Base-by-base conservation (phyloP, 2,888 invertebrate genomes). In the Doris montereyensis region DNA sequence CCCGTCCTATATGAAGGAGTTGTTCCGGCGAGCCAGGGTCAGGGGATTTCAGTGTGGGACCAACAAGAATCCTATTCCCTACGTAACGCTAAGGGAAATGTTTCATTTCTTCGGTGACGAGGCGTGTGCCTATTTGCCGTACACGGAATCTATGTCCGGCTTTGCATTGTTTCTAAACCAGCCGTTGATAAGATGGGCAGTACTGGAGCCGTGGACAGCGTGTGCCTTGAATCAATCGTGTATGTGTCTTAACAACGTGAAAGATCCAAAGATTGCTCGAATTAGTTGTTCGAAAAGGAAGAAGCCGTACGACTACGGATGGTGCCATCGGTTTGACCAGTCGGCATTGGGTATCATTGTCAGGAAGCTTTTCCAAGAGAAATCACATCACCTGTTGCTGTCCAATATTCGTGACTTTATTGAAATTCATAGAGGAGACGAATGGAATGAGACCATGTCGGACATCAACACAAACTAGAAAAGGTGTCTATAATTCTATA, bases 81-180 rank as follows among this genome's bases (percentile, higher is more conserved):
- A 65, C 2, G 24, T 21, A 4, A 76, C 76, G 26, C 65, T 75
- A 21, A 71, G 41, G 26, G 65, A 35, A n/a, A 65, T 67, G 76
- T 80, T 80, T 52, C 58, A 77, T 24, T 81, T 80, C 62, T 77
- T 79, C 58, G 81, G 81, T 0, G 81, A 81, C 72, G 75, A 80
- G 41, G 76, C 77, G 13, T 81, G 80, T 24, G 79, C 74, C 32
- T 80, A 80, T 35, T 28, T 67, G 0, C 60, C 77, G 8, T 78
- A 68, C 30, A 24, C 13, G 0, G 72, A 75, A 17, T 21, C 68
- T 35, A 24, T 78, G 24, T 57, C 52, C 26, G 76, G 75, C 17
- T 34, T 77, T 24, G 34, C 75, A 26, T 26, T 81, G 21, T 77
- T 76, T 21, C 65, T 75, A 24, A 78, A 81, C 41, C 72, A 78